Evolutionary conservation across 2,797 vertebrate genomes (phyloP).

Genomic region (Crenichthys baileyi): DNA sequence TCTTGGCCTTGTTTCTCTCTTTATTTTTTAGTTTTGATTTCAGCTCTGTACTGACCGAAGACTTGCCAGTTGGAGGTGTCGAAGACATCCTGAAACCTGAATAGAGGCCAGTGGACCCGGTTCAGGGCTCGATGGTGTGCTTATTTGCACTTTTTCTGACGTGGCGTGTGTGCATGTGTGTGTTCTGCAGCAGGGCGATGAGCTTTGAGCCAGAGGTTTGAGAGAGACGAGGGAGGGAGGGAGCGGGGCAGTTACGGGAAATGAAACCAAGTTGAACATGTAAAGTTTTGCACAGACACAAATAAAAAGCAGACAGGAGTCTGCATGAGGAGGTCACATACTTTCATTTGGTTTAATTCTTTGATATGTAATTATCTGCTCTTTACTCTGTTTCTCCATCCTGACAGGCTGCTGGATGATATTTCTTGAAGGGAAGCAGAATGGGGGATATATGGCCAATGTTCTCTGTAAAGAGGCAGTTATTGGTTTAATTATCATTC

Average conservation of each 20-base stretch:
- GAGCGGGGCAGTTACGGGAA: slow-evolving; percentile 77
- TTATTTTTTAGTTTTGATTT: slow-evolving; percentile 5
- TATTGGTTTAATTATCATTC: slow-evolving; percentile 65
- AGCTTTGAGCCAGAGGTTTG: slow-evolving; percentile 56
- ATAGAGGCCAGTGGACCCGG: slow-evolving; percentile 11
- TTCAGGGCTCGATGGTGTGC: not conserved
- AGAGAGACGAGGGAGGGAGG: slow-evolving; percentile 30
- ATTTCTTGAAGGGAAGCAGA: slow-evolving; percentile 52
- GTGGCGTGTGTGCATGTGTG: slow-evolving; percentile 17
- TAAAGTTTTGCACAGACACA: slow-evolving; percentile 29
- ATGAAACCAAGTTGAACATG: slow-evolving; percentile 67
- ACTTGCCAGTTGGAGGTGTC: slow-evolving; percentile 46
- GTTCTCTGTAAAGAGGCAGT: slow-evolving; percentile 43
- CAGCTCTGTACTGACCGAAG: not conserved
- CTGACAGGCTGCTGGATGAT: slow-evolving; percentile 32
- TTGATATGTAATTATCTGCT: slow-evolving; percentile 38
- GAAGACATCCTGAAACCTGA: slow-evolving; percentile 51
- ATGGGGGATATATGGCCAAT: slow-evolving; percentile 20
- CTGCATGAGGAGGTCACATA: slow-evolving; percentile 34
- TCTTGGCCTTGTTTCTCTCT: not conserved
- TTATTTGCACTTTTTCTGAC: not conserved
- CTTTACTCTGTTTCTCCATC: slow-evolving; percentile 17
- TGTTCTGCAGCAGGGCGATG: slow-evolving; percentile 39
- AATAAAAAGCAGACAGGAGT: slow-evolving; percentile 47
- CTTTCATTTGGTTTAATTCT: slow-evolving; percentile 42